Percentiles rank a stretch among this genome's conserved stretches.
These are phyloP conservation scores for Eupleurogrammus muticus DNA, from an alignment of 2,797 vertebrate genomes.

Conservation along the genomic window DNA sequence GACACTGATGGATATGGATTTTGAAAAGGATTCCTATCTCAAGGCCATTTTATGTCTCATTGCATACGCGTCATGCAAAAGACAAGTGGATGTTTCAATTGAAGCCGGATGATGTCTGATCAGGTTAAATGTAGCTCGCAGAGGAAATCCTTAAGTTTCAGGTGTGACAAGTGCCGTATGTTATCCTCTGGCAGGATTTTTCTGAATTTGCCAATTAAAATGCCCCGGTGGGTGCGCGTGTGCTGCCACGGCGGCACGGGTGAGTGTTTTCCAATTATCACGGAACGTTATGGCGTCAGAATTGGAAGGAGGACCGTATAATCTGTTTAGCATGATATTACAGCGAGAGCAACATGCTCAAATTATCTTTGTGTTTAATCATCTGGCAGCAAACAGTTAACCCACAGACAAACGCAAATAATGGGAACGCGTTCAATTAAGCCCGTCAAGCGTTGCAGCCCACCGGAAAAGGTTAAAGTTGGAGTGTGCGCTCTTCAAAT, in stretches of 20 bases:
- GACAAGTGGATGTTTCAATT: slow-evolving; percentile 47
- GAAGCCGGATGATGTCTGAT: slow-evolving; percentile 44
- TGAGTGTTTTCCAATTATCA: neutral
- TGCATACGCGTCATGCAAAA: slow-evolving; percentile 45
- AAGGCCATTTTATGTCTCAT: slow-evolving; percentile 53
- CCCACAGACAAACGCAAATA: slow-evolving; percentile 10
- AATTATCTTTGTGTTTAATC: slow-evolving; percentile 1
- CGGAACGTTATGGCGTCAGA: neutral
- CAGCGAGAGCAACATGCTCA: neutral
- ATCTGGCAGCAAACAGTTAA: neutral
- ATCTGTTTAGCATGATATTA: neutral
- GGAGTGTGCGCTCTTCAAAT: slow-evolving; percentile 43
- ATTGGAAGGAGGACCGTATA: neutral
- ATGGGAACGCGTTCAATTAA: slow-evolving; percentile 7
- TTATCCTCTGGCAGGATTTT: neutral
- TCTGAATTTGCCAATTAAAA: slow-evolving; percentile 15
- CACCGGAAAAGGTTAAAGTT: slow-evolving; percentile 44
- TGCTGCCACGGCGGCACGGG: neutral
- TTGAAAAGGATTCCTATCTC: slow-evolving; percentile 43
- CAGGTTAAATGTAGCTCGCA: slow-evolving; percentile 24
- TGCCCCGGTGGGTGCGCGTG: neutral
- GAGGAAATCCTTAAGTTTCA: slow-evolving; percentile 29
- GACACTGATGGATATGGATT: slow-evolving; percentile 61
- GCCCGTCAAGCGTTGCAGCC: slow-evolving; percentile 2
- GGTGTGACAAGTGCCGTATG: neutral